A percentile compares a stretch with the other conserved stretches of the same genome.
Evolutionary conservation across 2,113 vertebrate genomes (phyloP).

Genomic region (Aptenodytes patagonicus): DNA sequence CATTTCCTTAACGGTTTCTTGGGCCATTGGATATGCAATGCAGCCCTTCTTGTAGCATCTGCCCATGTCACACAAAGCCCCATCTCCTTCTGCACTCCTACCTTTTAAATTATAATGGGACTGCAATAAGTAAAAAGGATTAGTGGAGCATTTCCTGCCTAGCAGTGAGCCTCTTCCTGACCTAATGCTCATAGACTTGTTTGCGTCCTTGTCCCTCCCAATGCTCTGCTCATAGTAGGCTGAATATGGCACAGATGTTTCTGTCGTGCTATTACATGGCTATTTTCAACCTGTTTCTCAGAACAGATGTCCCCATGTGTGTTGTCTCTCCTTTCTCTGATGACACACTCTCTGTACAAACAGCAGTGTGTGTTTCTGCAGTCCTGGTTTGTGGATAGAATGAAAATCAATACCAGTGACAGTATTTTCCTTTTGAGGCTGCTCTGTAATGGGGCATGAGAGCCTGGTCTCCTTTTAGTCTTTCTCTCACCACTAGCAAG

Average conservation of each 20-base stretch:
- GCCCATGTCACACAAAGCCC: neutral
- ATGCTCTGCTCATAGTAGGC: neutral
- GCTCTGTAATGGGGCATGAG: neutral
- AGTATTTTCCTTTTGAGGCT: neutral
- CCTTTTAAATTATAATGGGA: neutral
- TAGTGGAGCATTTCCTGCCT: neutral
- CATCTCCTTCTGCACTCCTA: neutral
- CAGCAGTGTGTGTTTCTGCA: constrained; percentile 51
- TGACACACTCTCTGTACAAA: constrained; percentile 61
- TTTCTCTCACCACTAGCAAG: neutral
- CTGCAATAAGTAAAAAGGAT: neutral
- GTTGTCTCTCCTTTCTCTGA: constrained; percentile 11
- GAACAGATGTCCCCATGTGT: constrained; percentile 66
- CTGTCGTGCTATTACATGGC: constrained; percentile 16
- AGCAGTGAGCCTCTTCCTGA: neutral
- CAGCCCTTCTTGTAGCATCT: neutral
- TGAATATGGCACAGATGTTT: constrained; percentile 15
- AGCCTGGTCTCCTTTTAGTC: neutral
- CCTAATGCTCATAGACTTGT: neutral
- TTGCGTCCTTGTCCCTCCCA: neutral
- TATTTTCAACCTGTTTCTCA: constrained; percentile 57
- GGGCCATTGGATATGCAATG: neutral
- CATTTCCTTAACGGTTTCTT: constrained; percentile 1
- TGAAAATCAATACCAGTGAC: constrained; percentile 40
- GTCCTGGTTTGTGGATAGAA: constrained; percentile 45